Percentiles rank a stretch among this genome's conserved stretches.
phyloP scores from a whole-genome alignment of 2,888 invertebrate species.

The Stomorhina lunata region DNA sequence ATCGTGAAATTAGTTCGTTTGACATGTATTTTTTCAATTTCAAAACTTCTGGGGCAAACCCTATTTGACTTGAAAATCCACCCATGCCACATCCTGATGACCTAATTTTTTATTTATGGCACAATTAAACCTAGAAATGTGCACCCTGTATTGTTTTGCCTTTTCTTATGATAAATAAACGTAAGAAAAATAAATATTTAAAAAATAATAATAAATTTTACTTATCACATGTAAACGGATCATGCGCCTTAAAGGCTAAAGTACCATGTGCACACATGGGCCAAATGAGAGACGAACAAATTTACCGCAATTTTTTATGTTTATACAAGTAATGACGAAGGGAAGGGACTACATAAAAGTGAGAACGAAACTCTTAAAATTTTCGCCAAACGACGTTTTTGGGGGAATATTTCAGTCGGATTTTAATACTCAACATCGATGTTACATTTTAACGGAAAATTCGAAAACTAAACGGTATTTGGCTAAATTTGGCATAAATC shows the following conservation, averaged over 20 bases:
- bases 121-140: slow-evolving; percentile 11
- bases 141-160: slow-evolving; percentile 20
- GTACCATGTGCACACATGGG: slow-evolving; percentile 55
- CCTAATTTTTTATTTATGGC: slow-evolving; percentile 19
- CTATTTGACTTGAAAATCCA: neutral
- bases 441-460: slow-evolving; percentile 56
- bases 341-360: slow-evolving; percentile 4
- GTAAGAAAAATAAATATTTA: slow-evolving; percentile 1
- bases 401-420: slow-evolving; percentile 52
- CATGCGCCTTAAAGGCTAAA: slow-evolving; percentile 41
- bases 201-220: neutral
- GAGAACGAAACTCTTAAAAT: slow-evolving; percentile 2
- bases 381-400: slow-evolving; percentile 30
- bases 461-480: slow-evolving; percentile 30
- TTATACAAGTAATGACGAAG: neutral
- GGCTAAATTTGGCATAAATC: slow-evolving; percentile 40
- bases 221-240: slow-evolving; percentile 56
- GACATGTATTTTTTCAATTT: too few species aligned
- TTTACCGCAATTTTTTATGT: slow-evolving; percentile 61
- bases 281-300: slow-evolving; percentile 25
- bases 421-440: slow-evolving; percentile 56
- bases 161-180: slow-evolving; percentile 6
- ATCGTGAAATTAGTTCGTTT: too few species aligned
- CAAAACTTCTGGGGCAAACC: neutral
- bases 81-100: slow-evolving; percentile 32